Evolutionary conservation across 2,113 vertebrate species (phyloP), one percentile per base, ranked within the genome.

Genomic region (Ovibos moschatus): DNA sequence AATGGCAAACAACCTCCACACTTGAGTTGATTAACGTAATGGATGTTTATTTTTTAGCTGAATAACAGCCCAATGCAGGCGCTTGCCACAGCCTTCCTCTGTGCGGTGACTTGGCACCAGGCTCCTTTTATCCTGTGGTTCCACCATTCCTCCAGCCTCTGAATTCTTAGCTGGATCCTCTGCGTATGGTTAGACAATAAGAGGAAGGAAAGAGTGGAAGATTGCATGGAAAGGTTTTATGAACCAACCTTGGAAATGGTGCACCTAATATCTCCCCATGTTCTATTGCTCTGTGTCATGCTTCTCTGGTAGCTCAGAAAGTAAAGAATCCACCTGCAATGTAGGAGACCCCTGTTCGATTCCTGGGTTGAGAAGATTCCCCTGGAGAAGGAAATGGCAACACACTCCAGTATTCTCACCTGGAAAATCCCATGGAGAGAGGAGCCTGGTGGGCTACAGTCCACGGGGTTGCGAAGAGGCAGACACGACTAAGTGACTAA

Each of bases 11-110:
- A 27, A 5, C 33, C 40, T 58, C 19, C 43, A 43, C 28, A 1
- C 25, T 27, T 10, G 55, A 0, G 23, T 3, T 5, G 14, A 11
- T 17, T 6, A 13, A 13, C 0, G 0, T 8, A 5, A 10, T 16
- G 27, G 43, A n/a, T 28, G 11, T 3, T 27, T 27, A 43, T 71
- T 81, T 60, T 45, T 23, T 62, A 45, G 45, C n/a, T 7, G 9
- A 15, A 11, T 3, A 36, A 14, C 51, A 94, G 88, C 13, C 84
- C 8, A 1, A 0, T 4, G 88, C 23, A 3, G 60, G 71, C 1
- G 0, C 12, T 36, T 33, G 47, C 25, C n/a, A 0, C 85, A 28
- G 76, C 21, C 50, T 40, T 67, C 71, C 58, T 90, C 67, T 6
- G 14, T 19, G 50, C 0, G 1, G 30, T 78, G 64, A 33, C 53